A percentile compares a stretch with the other conserved stretches of the same genome.
phyloP scores from a whole-genome alignment of 2,888 invertebrate species.

The Melinaea marsaeus region DNA sequence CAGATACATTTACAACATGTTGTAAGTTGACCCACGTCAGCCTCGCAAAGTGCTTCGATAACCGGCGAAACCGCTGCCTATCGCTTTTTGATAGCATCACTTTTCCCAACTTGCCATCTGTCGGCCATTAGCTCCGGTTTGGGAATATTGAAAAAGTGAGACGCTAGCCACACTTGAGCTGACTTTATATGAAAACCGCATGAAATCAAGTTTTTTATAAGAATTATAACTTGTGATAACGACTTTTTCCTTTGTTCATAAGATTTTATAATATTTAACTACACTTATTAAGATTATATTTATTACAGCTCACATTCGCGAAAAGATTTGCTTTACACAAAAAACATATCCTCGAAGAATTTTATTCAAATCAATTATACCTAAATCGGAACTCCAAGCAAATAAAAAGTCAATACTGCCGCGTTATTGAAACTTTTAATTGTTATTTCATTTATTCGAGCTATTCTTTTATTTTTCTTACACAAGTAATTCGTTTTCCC shows the following conservation, averaged over 20 bases:
- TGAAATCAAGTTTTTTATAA: slow-evolving; percentile 4
- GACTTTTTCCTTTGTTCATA: neutral
- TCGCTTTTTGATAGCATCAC: slow-evolving; percentile 78
- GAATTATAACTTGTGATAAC: neutral
- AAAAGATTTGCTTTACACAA: no score
- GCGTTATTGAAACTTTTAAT: slow-evolving; percentile 45
- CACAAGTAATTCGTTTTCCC: slow-evolving; percentile 71
- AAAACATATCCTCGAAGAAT: no score
- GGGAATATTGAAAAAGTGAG: slow-evolving; percentile 74
- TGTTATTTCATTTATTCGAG: slow-evolving; percentile 58
- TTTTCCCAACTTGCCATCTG: slow-evolving; percentile 77
- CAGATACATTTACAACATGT: slow-evolving; percentile 22
- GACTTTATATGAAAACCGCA: slow-evolving; percentile 8
- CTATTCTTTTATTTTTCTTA: slow-evolving; percentile 65
- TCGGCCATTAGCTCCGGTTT: slow-evolving; percentile 70
- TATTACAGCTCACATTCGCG: no score
- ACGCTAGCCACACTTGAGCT: slow-evolving; percentile 39
- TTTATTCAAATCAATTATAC: neutral
- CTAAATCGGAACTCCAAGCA: neutral
- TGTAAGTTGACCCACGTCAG: slow-evolving; percentile 50
- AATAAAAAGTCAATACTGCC: slow-evolving; percentile 1
- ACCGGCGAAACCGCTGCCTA: slow-evolving; percentile 73
- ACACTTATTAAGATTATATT: no score
- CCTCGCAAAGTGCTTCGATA: slow-evolving; percentile 74
- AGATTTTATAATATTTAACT: no score